Evolutionary conservation across 1,140 invertebrate genomes (phyloP).

Genomic region (Archivesica marissinica): DNA sequence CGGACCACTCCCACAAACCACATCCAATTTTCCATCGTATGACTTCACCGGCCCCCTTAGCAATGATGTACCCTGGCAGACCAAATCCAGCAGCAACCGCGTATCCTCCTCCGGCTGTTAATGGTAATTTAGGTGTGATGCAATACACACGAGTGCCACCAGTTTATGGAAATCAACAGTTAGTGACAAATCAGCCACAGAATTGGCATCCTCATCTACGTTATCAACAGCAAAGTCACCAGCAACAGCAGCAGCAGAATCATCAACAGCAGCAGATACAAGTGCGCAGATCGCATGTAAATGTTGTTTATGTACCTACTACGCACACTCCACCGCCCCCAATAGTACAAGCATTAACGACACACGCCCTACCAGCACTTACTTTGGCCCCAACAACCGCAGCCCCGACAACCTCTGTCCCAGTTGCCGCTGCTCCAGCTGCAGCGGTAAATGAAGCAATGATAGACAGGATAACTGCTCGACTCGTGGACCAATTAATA

Average conservation of each 20-base stretch:
- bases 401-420: background rate
- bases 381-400: slow-evolving; percentile 9
- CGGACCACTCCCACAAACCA: slow-evolving; percentile 32
- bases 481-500: background rate
- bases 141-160: background rate
- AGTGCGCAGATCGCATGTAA: background rate
- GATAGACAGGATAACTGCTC: background rate
- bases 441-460: background rate
- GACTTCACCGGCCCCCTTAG: background rate
- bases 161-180: background rate
- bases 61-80: background rate
- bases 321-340: background rate
- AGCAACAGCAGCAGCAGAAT: no score
- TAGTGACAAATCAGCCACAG: background rate
- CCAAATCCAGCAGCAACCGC: background rate
- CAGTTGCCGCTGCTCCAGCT: background rate
- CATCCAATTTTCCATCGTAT: background rate
- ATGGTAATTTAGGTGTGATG: background rate
- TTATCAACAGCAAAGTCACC: background rate
- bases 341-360: background rate
- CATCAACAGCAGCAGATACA: background rate
- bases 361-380: background rate
- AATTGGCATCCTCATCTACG: slow-evolving; percentile 1
- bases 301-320: background rate
- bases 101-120: background rate